These are phyloP conservation scores for Eublepharis macularius DNA, from an alignment of 2,113 vertebrate species.

Conservation along the genomic window DNA sequence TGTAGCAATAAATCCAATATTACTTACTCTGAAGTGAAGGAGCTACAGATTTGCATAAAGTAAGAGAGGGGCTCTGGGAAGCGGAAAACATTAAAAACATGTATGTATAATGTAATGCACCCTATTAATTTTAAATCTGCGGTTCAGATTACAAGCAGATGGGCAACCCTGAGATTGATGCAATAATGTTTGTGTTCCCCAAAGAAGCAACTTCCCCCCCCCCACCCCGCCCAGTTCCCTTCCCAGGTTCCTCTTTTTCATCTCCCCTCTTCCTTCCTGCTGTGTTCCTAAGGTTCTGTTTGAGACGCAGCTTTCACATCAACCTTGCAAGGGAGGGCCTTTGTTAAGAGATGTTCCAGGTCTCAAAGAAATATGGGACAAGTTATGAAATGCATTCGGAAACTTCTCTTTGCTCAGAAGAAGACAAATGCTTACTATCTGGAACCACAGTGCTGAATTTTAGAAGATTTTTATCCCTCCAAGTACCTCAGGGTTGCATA, in stretches of 20 bases:
- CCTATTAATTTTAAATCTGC: constrained; percentile 13
- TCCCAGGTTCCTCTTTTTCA: neutral
- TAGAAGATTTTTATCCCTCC: too few species aligned
- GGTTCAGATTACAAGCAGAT: constrained; percentile 13
- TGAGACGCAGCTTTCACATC: neutral
- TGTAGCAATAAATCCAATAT: neutral
- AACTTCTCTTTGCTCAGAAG: too few species aligned
- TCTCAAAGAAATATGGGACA: too few species aligned
- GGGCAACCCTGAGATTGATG: neutral
- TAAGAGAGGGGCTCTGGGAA: too few species aligned
- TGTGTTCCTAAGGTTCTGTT: neutral
- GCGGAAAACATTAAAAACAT: neutral
- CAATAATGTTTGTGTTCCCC: too few species aligned
- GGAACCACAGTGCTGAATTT: too few species aligned
- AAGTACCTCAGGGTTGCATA: too few species aligned
- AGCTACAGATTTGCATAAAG: neutral
- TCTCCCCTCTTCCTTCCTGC: neutral
- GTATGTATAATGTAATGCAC: neutral
- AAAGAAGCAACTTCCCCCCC: neutral
- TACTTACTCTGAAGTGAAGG: neutral
- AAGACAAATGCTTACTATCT: too few species aligned
- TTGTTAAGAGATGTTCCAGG: neutral
- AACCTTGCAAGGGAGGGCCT: neutral
- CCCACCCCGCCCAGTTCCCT: too few species aligned
- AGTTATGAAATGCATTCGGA: too few species aligned